Conservation (phyloP, 2,888 invertebrate species). For the Elmis aenea region DNA sequence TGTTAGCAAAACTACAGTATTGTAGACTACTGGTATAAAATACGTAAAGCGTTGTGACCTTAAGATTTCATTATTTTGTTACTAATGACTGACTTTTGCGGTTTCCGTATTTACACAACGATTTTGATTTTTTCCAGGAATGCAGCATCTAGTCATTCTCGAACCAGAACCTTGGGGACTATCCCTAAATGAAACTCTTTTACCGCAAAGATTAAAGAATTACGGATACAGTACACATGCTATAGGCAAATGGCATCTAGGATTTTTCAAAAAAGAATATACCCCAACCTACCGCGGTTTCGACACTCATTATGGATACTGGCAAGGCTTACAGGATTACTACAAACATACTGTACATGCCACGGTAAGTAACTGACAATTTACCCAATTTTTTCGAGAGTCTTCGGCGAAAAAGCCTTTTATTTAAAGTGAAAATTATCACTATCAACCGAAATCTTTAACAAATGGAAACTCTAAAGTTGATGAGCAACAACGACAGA, state of each 20-base stretch:
- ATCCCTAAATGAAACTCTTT: constrained; percentile 53
- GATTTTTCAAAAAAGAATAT: constrained; percentile 66
- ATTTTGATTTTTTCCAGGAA: constrained; percentile 52
- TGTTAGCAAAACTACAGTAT: too few species aligned
- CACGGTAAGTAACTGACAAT: constrained; percentile 43
- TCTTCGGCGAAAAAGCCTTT: too few species aligned
- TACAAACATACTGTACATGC: constrained; percentile 58
- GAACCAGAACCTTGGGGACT: constrained; percentile 72
- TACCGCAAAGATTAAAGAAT: constrained; percentile 59
- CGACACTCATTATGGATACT: constrained; percentile 78
- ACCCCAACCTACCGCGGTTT: constrained; percentile 74
- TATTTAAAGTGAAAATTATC: too few species aligned
- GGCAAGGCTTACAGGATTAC: constrained; percentile 78
- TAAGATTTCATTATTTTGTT: too few species aligned
- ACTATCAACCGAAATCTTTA: too few species aligned
- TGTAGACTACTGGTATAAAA: too few species aligned
- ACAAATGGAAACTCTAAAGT: too few species aligned
- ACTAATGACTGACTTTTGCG: too few species aligned
- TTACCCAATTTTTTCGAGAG: background rate
- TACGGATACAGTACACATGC: constrained; percentile 71
- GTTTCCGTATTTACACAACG: too few species aligned
- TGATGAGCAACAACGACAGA: too few species aligned
- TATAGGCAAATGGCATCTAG: constrained; percentile 85
- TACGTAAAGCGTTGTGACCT: too few species aligned
- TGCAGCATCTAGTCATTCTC: constrained; percentile 67